A percentile compares a stretch with the other conserved stretches of the same genome.
These are phyloP conservation scores for Lethrus apterus DNA, from an alignment of 1,140 invertebrate genomes.

Conservation along the genomic window DNA sequence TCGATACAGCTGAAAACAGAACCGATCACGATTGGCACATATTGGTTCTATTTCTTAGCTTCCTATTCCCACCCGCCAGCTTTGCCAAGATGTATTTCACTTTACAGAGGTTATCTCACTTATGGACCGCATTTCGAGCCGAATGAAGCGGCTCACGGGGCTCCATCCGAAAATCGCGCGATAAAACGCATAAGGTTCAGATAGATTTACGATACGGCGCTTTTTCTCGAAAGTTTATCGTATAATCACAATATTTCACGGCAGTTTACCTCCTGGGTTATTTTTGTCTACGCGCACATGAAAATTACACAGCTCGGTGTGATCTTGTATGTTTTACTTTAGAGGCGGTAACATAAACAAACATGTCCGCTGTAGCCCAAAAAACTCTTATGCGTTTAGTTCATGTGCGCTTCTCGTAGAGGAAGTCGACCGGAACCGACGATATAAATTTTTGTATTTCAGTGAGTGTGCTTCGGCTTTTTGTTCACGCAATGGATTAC, in stretches of 20 bases:
- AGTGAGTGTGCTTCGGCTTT: background rate
- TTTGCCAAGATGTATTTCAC: background rate
- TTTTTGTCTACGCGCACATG: too few species aligned
- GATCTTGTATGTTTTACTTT: conserved; percentile 32
- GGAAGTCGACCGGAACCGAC: background rate
- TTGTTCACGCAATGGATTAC: conserved; percentile 35
- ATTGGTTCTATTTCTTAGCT: conserved; percentile 19
- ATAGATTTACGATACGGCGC: too few species aligned
- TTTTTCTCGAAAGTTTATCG: too few species aligned
- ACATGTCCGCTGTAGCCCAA: conserved; percentile 28
- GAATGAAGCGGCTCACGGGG: too few species aligned
- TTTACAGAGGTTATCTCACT: conserved; percentile 8
- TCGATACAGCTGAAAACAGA: conserved; percentile 24
- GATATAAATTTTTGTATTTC: background rate
- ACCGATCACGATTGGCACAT: conserved; percentile 19
- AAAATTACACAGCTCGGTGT: conserved; percentile 25
- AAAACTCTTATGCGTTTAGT: conserved; percentile 19
- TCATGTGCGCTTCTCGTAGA: conserved; percentile 13
- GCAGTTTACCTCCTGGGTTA: too few species aligned
- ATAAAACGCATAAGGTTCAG: too few species aligned
- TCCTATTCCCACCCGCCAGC: conserved; percentile 9
- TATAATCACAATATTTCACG: too few species aligned
- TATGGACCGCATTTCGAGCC: too few species aligned
- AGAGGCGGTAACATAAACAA: conserved; percentile 39
- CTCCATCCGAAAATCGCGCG: too few species aligned